phyloP scores from a whole-genome alignment of 2,888 invertebrate species.

The Synanthedon tipuliformis region DNA sequence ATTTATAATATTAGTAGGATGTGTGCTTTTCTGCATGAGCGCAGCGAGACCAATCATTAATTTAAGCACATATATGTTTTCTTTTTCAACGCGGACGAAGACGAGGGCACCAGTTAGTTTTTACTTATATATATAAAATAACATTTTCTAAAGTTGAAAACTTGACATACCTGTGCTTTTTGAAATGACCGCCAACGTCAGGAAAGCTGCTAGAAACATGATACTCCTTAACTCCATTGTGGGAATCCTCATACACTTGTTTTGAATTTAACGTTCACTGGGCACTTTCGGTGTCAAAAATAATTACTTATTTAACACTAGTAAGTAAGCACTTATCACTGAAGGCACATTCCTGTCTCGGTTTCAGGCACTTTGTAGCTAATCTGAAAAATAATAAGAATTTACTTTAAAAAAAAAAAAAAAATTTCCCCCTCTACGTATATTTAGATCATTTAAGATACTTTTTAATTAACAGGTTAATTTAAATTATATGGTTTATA shows the following conservation, averaged over 20 bases:
- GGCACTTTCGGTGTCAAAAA: slow-evolving; percentile 19
- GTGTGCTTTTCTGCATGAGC: no score
- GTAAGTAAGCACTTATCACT: slow-evolving; percentile 33
- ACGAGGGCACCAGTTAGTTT: no score
- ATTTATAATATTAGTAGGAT: no score
- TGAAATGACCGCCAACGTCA: slow-evolving; percentile 31
- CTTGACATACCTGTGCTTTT: slow-evolving; percentile 40
- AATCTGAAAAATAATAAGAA: slow-evolving; percentile 24
- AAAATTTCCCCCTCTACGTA: no score
- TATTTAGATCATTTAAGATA: no score
- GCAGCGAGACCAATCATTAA: no score
- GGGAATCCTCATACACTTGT: slow-evolving; percentile 16
- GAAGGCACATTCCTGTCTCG: slow-evolving; percentile 50
- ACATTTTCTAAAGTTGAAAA: background rate
- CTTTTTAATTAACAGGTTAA: no score
- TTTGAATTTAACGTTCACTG: slow-evolving; percentile 20
- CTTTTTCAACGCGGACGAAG: no score
- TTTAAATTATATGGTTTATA: no score
- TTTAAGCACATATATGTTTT: no score
- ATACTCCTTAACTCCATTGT: slow-evolving; percentile 47
- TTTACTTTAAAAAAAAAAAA: background rate
- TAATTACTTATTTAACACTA: slow-evolving; percentile 22
- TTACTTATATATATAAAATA: no score
- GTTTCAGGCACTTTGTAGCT: slow-evolving; percentile 39
- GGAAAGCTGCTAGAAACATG: slow-evolving; percentile 32